These are phyloP conservation scores for Drosophila quinaria DNA, from an alignment of 2,888 invertebrate genomes.

Conservation along the genomic window DNA sequence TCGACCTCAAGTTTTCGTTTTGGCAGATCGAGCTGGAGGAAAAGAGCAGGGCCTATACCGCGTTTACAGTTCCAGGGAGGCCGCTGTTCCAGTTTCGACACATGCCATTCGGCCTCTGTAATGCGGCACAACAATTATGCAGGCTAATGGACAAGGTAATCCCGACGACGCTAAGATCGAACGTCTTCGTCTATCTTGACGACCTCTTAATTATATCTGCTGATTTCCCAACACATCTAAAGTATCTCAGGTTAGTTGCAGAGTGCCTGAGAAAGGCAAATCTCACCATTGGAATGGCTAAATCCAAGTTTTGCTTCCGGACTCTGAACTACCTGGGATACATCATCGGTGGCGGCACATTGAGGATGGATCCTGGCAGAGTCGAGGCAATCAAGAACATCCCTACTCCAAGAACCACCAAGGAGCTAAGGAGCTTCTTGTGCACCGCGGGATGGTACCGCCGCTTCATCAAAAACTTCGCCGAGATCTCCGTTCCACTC, in stretches of 20 bases:
- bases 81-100: not conserved
- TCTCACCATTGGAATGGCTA: not conserved
- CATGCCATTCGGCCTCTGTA: constrained; percentile 2
- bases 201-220: too few relatives aligned
- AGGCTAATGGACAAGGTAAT: constrained; percentile 9
- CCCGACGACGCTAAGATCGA: constrained; percentile 1
- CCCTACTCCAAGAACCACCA: too few relatives aligned
- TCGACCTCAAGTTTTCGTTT: not conserved
- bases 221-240: too few relatives aligned
- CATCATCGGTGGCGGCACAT: not conserved
- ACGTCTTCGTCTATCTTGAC: not conserved
- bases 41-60: constrained; percentile 5
- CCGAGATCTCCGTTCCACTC: not conserved
- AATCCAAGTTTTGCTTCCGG: constrained; percentile 5
- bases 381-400: too few relatives aligned
- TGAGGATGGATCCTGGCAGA: too few relatives aligned
- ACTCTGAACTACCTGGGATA: constrained; percentile 5
- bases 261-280: too few relatives aligned
- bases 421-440: too few relatives aligned
- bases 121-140: constrained; percentile 8
- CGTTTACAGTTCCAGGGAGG: constrained; percentile 9
- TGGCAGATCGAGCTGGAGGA: constrained; percentile 8
- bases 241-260: too few relatives aligned
- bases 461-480: too few relatives aligned
- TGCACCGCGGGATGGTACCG: too few relatives aligned